Percentiles rank a stretch among this genome's conserved stretches.
These are phyloP conservation scores for Brachyalestes nurse DNA, from an alignment of 2,797 vertebrate species.

Conservation along the genomic window DNA sequence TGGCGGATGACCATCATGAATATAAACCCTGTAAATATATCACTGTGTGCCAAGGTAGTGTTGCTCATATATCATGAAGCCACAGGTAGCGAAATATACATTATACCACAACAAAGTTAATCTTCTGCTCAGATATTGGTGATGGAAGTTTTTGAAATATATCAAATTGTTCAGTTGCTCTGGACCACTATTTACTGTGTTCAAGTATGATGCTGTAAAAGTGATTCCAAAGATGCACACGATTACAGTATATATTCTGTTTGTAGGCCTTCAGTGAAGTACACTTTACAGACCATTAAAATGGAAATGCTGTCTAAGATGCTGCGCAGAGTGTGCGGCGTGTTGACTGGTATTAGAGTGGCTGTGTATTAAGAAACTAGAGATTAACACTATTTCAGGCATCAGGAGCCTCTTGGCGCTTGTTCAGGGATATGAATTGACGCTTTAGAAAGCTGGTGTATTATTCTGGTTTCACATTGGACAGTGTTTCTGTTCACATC, in stretches of 20 bases:
- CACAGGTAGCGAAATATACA: too few relatives aligned
- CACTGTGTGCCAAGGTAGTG: too few relatives aligned
- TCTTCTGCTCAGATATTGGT: not conserved
- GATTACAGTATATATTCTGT: not conserved
- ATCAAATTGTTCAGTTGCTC: too few relatives aligned
- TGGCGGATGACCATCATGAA: too few relatives aligned
- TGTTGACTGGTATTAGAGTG: constrained; percentile 16
- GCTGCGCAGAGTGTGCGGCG: not conserved
- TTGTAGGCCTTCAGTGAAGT: not conserved
- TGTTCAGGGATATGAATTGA: constrained; percentile 28
- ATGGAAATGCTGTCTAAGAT: not conserved
- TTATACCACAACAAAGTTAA: not conserved
- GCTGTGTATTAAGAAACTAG: constrained; percentile 24
- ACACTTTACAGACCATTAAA: not conserved
- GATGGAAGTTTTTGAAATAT: too few relatives aligned
- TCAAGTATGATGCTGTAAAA: too few relatives aligned
- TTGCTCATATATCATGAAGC: too few relatives aligned
- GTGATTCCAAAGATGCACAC: not conserved
- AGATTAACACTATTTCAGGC: constrained; percentile 38
- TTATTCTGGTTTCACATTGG: constrained; percentile 31
- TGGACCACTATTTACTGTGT: too few relatives aligned
- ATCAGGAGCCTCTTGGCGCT: not conserved
- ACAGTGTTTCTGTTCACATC: constrained; percentile 21
- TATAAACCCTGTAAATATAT: too few relatives aligned
- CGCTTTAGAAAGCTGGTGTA: constrained; percentile 56